Percentiles rank a stretch among this genome's conserved stretches.
Evolutionary conservation across 2,797 vertebrate genomes (phyloP).

Genomic region (Scleropages formosus): DNA sequence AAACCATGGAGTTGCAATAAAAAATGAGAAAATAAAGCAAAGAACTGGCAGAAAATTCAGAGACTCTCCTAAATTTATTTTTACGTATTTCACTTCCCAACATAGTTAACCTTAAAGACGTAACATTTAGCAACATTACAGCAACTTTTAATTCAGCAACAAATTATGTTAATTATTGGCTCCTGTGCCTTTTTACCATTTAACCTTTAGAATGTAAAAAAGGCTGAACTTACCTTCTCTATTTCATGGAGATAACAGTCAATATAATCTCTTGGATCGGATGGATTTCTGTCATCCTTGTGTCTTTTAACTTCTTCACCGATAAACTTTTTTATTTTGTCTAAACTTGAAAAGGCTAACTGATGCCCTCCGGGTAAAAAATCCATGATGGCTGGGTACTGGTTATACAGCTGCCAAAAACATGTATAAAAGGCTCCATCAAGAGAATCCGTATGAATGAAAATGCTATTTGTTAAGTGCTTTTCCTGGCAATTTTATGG

Average conservation of each 20-base stretch:
- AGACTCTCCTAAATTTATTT: too few species aligned
- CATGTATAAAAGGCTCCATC: background rate
- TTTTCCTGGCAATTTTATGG: too few species aligned
- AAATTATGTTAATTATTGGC: background rate
- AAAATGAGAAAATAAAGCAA: background rate
- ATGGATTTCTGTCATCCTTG: slow-evolving; percentile 62
- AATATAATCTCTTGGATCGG: slow-evolving; percentile 64
- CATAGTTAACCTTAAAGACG: too few species aligned
- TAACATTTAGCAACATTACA: too few species aligned
- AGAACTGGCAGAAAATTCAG: too few species aligned
- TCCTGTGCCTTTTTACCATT: background rate
- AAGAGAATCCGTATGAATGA: background rate
- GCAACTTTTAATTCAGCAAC: too few species aligned
- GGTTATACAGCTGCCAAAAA: slow-evolving; percentile 49
- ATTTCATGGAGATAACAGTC: slow-evolving; percentile 76
- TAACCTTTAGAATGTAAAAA: background rate
- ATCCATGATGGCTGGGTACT: slow-evolving; percentile 63
- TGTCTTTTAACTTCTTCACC: slow-evolving; percentile 55
- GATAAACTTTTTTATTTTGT: slow-evolving; percentile 49
- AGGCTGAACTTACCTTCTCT: slow-evolving; percentile 54
- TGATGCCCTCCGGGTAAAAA: slow-evolving; percentile 69
- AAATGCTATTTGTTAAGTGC: background rate
- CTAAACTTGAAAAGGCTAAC: slow-evolving; percentile 41
- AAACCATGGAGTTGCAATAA: background rate
- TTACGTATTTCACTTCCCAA: too few species aligned